Conservation (phyloP, 2,113 vertebrate species). For the Poeciliopsis prolifica region DNA sequence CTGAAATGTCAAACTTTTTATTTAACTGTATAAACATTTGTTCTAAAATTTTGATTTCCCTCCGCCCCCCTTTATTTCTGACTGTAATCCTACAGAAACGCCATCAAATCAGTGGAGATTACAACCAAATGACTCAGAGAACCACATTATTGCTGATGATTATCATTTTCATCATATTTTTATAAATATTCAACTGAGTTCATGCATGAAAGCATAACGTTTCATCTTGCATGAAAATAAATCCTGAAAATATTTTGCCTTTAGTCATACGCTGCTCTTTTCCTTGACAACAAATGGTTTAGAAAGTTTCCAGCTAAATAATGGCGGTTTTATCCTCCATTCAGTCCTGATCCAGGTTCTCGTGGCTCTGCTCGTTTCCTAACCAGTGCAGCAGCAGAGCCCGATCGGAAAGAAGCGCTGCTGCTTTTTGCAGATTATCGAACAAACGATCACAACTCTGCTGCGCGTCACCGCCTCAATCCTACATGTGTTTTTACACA, state of each 20-base stretch:
- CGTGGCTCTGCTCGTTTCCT: not conserved
- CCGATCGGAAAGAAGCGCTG: constrained; percentile 15
- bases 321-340: not conserved
- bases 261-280: not conserved
- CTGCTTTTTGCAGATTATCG: constrained; percentile 1
- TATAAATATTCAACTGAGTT: not conserved
- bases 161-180: not conserved
- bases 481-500: not conserved
- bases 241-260: constrained; percentile 24
- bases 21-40: not conserved
- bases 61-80: not conserved
- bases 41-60: not conserved
- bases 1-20: not conserved
- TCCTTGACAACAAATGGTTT: not conserved
- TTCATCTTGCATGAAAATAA: not conserved
- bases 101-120: not conserved
- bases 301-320: not conserved
- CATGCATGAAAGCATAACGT: not conserved
- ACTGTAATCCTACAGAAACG: not conserved
- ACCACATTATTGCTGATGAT: too few relatives aligned
- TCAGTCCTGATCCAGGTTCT: not conserved
- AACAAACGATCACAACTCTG: not conserved
- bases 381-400: not conserved
- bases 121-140: not conserved
- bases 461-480: not conserved